Base-by-base conservation (phyloP, 2,113 vertebrate genomes). In the Ascaphus truei region DNA sequence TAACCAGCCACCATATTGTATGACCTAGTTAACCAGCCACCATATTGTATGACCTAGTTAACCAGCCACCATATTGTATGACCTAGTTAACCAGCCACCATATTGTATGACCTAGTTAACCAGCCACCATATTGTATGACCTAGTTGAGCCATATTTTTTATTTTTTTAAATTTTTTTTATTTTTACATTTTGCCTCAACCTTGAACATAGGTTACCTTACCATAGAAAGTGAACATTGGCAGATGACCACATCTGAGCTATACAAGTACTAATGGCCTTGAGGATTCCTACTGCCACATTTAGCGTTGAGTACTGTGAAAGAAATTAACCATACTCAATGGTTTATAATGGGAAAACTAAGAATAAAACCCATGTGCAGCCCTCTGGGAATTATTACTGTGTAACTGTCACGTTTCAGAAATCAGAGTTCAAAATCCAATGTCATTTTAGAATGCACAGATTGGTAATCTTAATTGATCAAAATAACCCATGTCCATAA, bases 261-360 rank as follows among this genome's bases (percentile, higher is more conserved):
- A 3, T 65, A 63, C 48, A 50, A 63, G 61, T 51, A 50, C 31
- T 63, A 63, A 63, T 63, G 36, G 45, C 61, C 25, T 43, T 51
- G 61, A 63, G 61, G 61, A 63, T 29, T 63, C 61, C 34, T 63
- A 63, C 43, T 51, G 61, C 61, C 61, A 63, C 61, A 63, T 63
- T 63, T 50, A 63, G 61, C 31, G 51, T 51, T 23, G 45, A 51
- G 47, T 47, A 36, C 61, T 63, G 51, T 63, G 48, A 45, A 30
- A 63, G 61, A 63, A 63, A 63, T 63, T 63, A 63, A 51, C 43
- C 47, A 48, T 22, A 63, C 61, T 63, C 61, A 51, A 63, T 34
- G 61, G 26, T 31, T 63, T 63, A 63, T 43, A 63, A 63, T 51
- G 51, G 61, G 48, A 25, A 22, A 22, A 20, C 41, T 36, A 63